Evolutionary conservation across 2,888 invertebrate species (phyloP).

Genomic region (Lapara coniferarum): DNA sequence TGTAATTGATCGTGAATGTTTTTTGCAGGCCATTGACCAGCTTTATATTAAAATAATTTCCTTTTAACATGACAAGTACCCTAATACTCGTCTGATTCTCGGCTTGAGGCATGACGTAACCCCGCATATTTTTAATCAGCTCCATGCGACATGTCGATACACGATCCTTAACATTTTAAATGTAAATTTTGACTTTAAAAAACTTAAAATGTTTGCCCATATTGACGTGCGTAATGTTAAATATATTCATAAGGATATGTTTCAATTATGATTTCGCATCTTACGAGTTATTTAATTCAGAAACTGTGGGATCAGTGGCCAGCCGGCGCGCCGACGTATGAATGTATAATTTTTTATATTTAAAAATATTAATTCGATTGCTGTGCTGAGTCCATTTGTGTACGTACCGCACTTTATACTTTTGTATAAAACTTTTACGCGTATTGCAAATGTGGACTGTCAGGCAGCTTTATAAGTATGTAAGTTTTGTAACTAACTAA

Average conservation of each 20-base stretch:
- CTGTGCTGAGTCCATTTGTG: neutral
- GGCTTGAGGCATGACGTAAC: constrained; percentile 5
- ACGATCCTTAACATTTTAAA: constrained; percentile 50
- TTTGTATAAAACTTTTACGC: no score
- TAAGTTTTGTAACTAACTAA: no score
- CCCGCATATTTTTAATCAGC: constrained; percentile 18
- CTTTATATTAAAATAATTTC: no score
- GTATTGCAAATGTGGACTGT: no score
- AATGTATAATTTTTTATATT: constrained; percentile 54
- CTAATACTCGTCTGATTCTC: no score
- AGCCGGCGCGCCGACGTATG: constrained; percentile 40
- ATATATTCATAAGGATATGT: constrained; percentile 61
- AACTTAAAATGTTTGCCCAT: constrained; percentile 59
- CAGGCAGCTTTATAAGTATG: no score
- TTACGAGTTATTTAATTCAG: constrained; percentile 58
- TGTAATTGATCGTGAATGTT: no score
- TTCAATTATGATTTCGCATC: constrained; percentile 69
- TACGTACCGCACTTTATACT: no score
- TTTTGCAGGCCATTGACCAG: no score
- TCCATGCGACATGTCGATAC: constrained; percentile 17
- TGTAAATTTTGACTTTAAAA: constrained; percentile 64
- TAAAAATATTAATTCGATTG: constrained; percentile 42
- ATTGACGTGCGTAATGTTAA: constrained; percentile 47
- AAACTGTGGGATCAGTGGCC: constrained; percentile 50
- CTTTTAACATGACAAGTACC: neutral